Evolutionary conservation across 1,140 invertebrate genomes (phyloP).

Genomic region (Andrena cerasifolii): DNA sequence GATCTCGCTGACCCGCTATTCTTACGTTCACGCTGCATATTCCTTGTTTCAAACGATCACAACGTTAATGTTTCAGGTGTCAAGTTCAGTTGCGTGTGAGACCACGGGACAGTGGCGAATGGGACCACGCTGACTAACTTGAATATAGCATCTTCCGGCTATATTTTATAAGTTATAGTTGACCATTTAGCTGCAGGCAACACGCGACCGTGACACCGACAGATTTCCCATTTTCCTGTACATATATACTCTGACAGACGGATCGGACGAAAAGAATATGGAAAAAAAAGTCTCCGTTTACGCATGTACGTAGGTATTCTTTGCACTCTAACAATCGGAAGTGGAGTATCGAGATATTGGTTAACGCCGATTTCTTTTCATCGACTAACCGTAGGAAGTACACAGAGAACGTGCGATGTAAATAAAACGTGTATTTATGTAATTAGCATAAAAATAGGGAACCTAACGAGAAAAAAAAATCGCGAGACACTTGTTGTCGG

Average conservation of each 20-base stretch:
- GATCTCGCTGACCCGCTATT: no score
- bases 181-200: constrained; percentile 34
- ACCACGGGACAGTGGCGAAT: constrained; percentile 60
- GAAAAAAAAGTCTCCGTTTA: neutral
- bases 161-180: constrained; percentile 77
- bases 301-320: constrained; percentile 21
- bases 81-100: constrained; percentile 90
- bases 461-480: constrained; percentile 15
- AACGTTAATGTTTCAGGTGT: constrained; percentile 81
- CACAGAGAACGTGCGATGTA: constrained; percentile 66
- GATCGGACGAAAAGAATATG: constrained; percentile 3
- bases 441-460: constrained; percentile 76
- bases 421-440: constrained; percentile 81
- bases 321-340: constrained; percentile 38
- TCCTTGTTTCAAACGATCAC: neutral
- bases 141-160: constrained; percentile 74
- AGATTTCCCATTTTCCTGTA: constrained; percentile 3
- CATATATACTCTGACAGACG: constrained; percentile 27
- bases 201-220: constrained; percentile 2
- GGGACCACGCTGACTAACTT: constrained; percentile 78
- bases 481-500: neutral
- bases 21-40: no score
- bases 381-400: constrained; percentile 51
- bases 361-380: constrained; percentile 51
- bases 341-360: constrained; percentile 33